These are phyloP conservation scores for Gobius niger DNA, from an alignment of 2,113 vertebrate genomes.

Conservation along the genomic window DNA sequence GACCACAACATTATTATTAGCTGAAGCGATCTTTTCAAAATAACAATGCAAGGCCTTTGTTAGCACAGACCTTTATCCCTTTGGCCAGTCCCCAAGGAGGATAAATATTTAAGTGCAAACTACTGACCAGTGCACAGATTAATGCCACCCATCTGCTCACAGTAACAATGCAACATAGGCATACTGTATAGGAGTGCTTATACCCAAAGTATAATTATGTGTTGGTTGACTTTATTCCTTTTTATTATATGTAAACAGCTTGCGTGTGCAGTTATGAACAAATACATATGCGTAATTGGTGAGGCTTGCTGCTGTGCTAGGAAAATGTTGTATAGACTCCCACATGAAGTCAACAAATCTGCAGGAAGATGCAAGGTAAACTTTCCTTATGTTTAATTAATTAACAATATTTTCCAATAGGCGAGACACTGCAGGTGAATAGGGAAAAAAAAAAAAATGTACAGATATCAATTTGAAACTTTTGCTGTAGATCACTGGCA, in stretches of 20 bases:
- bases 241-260: neutral
- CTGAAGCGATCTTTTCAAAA: neutral
- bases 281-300: neutral
- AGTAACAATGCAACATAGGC: constrained; percentile 7
- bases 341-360: no score
- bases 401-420: no score
- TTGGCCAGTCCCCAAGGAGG: constrained; percentile 14
- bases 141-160: constrained; percentile 9
- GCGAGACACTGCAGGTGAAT: no score
- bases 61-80: constrained; percentile 6
- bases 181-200: neutral
- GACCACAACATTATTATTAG: constrained; percentile 17
- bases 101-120: constrained; percentile 17
- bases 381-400: no score
- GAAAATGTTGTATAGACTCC: no score
- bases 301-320: no score
- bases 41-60: constrained; percentile 5
- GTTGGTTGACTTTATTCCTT: neutral
- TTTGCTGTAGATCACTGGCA: no score
- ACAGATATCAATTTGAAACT: no score
- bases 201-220: neutral
- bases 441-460: no score
- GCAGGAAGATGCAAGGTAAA: no score
- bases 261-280: neutral
- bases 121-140: neutral